These are phyloP conservation scores for Musca vetustissima DNA, from an alignment of 1,140 invertebrate genomes.

Conservation along the genomic window DNA sequence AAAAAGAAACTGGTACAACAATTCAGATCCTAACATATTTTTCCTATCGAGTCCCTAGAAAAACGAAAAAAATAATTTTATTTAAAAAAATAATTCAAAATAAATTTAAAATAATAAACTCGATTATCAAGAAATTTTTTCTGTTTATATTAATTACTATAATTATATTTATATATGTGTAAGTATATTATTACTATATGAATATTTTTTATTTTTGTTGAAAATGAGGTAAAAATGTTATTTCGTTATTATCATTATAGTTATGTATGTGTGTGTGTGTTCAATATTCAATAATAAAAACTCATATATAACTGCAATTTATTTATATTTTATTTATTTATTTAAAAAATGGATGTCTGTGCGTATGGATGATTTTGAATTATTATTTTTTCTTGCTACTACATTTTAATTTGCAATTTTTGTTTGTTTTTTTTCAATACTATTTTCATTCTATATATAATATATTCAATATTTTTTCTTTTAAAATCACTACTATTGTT, in stretches of 20 bases:
- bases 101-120: too few species aligned
- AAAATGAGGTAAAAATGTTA: conserved; percentile 12
- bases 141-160: not conserved
- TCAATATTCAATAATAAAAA: not conserved
- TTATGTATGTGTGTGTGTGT: not conserved
- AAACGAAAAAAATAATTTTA: too few species aligned
- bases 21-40: too few species aligned
- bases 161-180: not conserved
- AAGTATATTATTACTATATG: conserved; percentile 11
- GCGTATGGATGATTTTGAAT: conserved; percentile 21
- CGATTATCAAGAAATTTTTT: too few species aligned
- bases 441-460: too few species aligned
- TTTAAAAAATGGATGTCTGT: not conserved
- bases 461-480: conserved; percentile 23
- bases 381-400: conserved; percentile 22
- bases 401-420: conserved; percentile 6
- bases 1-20: too few species aligned
- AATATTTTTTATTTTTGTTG: conserved; percentile 19
- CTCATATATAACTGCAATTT: conserved; percentile 28
- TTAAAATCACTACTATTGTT: conserved; percentile 35
- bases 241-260: too few species aligned
- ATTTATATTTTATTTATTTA: too few species aligned
- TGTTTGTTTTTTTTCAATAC: too few species aligned
- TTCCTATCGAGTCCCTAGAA: too few species aligned
- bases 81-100: too few species aligned